Percentiles rank a stretch among this genome's conserved stretches.
phyloP scores from a whole-genome alignment of 2,113 vertebrate species.

The Limanda limanda region DNA sequence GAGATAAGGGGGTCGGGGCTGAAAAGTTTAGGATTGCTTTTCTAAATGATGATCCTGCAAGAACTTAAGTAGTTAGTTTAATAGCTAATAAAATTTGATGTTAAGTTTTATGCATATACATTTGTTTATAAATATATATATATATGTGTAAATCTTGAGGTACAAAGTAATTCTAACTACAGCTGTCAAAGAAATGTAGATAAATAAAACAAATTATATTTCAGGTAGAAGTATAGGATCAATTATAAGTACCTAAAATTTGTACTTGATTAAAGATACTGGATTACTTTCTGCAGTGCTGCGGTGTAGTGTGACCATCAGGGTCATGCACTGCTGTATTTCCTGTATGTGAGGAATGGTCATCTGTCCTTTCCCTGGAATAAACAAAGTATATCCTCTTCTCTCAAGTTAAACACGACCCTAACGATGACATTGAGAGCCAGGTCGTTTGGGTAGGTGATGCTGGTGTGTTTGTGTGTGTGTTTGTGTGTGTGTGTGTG shows the following conservation, averaged over 20 bases:
- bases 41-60: no score
- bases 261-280: neutral
- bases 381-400: slow-evolving; percentile 67
- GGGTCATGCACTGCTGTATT: slow-evolving; percentile 22
- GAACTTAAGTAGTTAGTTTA: no score
- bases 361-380: slow-evolving; percentile 52
- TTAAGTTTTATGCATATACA: no score
- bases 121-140: no score
- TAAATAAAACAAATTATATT: neutral
- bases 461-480: slow-evolving; percentile 10
- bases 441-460: slow-evolving; percentile 50
- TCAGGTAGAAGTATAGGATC: neutral
- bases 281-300: slow-evolving; percentile 3
- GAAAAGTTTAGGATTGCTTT: no score
- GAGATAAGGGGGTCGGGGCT: no score
- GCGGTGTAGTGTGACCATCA: slow-evolving; percentile 12
- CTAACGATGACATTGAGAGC: slow-evolving; percentile 59
- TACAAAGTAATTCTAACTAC: neutral
- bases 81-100: no score
- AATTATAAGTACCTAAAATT: no score
- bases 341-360: slow-evolving; percentile 59
- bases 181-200: neutral
- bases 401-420: slow-evolving; percentile 68
- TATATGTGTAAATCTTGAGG: neutral
- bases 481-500: slow-evolving; percentile 19